A percentile compares a stretch with the other conserved stretches of the same genome.
Evolutionary conservation across 2,797 vertebrate genomes (phyloP).

Genomic region (Heteromormyrus szaboi): DNA sequence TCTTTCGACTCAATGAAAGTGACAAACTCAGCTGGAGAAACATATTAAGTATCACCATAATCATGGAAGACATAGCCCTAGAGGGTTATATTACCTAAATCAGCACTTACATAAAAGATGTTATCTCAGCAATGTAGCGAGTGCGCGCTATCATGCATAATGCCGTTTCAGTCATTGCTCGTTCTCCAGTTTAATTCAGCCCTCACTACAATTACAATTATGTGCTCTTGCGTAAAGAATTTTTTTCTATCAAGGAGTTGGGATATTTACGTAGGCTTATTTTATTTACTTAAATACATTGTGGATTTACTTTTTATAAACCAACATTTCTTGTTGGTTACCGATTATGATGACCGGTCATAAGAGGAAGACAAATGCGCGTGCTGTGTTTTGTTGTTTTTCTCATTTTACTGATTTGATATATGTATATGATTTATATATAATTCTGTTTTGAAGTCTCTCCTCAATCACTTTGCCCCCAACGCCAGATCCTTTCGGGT

Average conservation of each 20-base stretch:
- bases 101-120: background rate
- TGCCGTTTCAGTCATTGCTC: background rate
- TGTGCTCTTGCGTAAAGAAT: background rate
- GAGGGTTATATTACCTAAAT: background rate
- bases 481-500: background rate
- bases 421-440: background rate
- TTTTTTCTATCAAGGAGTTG: background rate
- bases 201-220: background rate
- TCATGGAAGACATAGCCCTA: background rate
- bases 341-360: background rate
- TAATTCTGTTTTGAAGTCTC: background rate
- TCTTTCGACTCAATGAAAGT: background rate
- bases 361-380: background rate
- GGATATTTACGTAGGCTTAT: background rate
- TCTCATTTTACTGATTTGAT: background rate
- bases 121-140: background rate
- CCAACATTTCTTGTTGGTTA: background rate
- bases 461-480: background rate
- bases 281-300: background rate
- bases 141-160: background rate
- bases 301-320: background rate
- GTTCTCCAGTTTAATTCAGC: background rate
- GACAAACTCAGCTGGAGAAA: background rate
- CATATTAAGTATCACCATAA: background rate
- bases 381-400: background rate